phyloP scores from a whole-genome alignment of 2,797 vertebrate species.

The Steatocranus sp. region DNA sequence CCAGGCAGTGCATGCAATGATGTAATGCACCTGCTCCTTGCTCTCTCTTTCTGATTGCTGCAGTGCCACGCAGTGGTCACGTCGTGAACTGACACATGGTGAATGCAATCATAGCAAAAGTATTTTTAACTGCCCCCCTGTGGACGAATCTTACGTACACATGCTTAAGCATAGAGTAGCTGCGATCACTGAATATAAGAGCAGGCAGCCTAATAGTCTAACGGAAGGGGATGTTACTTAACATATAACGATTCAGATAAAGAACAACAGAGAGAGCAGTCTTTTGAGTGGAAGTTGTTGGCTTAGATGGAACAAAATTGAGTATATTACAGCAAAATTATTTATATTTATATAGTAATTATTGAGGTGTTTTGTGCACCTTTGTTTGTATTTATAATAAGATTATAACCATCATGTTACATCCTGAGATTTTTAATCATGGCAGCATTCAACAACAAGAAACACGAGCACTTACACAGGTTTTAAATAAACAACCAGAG shows the following conservation, averaged over 20 bases:
- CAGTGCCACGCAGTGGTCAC: conserved; percentile 41
- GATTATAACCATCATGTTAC: background rate
- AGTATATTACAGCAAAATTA: background rate
- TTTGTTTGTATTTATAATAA: background rate
- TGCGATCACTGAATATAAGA: background rate
- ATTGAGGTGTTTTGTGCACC: background rate
- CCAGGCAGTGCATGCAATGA: conserved; percentile 5
- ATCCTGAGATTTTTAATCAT: background rate
- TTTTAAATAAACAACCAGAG: background rate
- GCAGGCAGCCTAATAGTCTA: background rate
- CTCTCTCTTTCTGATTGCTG: background rate
- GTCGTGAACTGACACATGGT: background rate
- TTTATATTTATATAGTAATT: background rate
- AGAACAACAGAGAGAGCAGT: background rate
- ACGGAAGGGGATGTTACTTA: background rate
- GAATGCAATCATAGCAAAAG: background rate
- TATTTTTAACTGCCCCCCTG: conserved; percentile 5
- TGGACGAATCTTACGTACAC: background rate
- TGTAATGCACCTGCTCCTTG: conserved; percentile 6
- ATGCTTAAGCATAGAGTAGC: background rate
- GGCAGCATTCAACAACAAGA: background rate
- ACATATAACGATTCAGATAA: background rate
- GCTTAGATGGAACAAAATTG: background rate
- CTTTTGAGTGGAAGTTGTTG: background rate
- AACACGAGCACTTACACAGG: background rate